phyloP scores from a whole-genome alignment of 2,113 vertebrate species.

The Oryzias melastigma region DNA sequence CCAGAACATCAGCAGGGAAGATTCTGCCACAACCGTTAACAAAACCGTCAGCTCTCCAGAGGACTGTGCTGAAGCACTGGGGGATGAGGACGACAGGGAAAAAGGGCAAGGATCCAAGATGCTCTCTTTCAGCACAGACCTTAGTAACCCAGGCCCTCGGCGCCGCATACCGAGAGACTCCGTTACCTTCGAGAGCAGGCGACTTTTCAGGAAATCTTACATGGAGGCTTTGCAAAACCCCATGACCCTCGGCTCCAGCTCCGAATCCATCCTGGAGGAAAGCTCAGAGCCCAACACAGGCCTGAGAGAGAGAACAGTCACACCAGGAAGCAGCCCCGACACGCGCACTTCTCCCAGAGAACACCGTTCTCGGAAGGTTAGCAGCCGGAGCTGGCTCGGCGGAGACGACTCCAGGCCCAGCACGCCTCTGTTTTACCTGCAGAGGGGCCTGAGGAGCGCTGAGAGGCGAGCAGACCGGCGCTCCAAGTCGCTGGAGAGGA shows the following conservation, averaged over 20 bases:
- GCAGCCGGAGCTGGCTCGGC: constrained; percentile 58
- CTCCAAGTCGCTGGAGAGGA: constrained; percentile 80
- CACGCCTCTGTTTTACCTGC: constrained; percentile 61
- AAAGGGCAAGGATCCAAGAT: constrained; percentile 51
- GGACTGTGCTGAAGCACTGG: constrained; percentile 22
- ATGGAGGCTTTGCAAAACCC: constrained; percentile 86
- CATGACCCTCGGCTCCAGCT: constrained; percentile 82
- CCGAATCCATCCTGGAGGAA: constrained; percentile 79
- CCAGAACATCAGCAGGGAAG: constrained; percentile 8
- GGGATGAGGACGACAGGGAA: constrained; percentile 38
- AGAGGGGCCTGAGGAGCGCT: constrained; percentile 51
- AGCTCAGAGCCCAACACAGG: constrained; percentile 47
- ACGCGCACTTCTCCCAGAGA: constrained; percentile 54
- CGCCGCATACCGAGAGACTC: constrained; percentile 72
- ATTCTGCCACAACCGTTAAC: constrained; percentile 19
- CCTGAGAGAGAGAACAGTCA: constrained; percentile 35
- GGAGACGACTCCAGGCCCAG: constrained; percentile 55
- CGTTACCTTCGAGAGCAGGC: constrained; percentile 70
- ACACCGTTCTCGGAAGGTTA: constrained; percentile 52
- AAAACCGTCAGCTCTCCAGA: constrained; percentile 34
- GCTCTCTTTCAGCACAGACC: constrained; percentile 73
- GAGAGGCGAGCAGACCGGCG: constrained; percentile 69
- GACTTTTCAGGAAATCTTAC: constrained; percentile 85
- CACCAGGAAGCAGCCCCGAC: constrained; percentile 57
- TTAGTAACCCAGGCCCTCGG: constrained; percentile 68